These are phyloP conservation scores for Pagetopsis macropterus DNA, from an alignment of 2,797 vertebrate genomes.

Conservation along the genomic window DNA sequence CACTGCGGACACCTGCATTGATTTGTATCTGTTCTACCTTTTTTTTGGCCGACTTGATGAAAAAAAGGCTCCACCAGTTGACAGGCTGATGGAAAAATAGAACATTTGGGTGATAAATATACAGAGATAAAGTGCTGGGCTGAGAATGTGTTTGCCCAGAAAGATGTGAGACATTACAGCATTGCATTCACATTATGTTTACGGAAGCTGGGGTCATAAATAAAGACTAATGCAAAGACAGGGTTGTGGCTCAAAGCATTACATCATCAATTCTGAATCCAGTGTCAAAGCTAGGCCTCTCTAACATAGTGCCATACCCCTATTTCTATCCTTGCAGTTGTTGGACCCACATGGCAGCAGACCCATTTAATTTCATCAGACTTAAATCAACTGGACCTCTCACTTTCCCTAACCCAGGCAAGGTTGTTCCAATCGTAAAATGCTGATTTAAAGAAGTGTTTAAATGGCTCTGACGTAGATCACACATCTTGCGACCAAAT, in stretches of 20 bases:
- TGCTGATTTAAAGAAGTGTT: background rate
- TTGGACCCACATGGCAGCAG: background rate
- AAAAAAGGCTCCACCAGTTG: slow-evolving; percentile 38
- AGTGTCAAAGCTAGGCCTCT: background rate
- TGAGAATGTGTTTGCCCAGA: slow-evolving; percentile 11
- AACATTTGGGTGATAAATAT: slow-evolving; percentile 25
- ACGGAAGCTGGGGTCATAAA: background rate
- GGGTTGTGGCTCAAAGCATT: background rate
- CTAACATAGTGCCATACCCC: background rate
- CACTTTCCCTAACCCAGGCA: background rate
- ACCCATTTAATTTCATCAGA: background rate
- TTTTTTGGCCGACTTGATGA: slow-evolving; percentile 22
- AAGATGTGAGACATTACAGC: slow-evolving; percentile 14
- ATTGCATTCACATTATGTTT: slow-evolving; percentile 24
- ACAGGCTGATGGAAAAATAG: slow-evolving; percentile 44
- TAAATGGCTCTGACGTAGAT: background rate
- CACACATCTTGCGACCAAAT: background rate
- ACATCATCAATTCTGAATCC: background rate
- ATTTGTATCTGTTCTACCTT: slow-evolving; percentile 51
- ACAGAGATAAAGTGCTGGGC: slow-evolving; percentile 19
- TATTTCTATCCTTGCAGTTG: background rate
- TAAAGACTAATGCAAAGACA: background rate
- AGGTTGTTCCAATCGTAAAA: background rate
- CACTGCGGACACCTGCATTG: slow-evolving; percentile 53
- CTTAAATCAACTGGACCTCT: background rate